phyloP scores from a whole-genome alignment of 2,113 vertebrate species.

The Leucopsar rothschildi region DNA sequence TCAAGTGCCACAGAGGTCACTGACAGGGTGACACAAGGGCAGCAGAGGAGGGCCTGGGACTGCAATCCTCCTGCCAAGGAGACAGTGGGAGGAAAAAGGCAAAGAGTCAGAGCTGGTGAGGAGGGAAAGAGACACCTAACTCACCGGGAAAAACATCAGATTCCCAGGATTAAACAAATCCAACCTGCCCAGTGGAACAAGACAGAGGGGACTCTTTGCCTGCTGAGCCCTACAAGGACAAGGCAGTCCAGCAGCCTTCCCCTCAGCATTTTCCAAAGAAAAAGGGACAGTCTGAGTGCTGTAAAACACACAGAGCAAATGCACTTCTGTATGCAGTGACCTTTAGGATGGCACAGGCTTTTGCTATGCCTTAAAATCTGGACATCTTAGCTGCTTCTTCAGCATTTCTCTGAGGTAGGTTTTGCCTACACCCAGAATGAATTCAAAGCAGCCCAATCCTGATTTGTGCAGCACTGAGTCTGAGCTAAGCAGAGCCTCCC shows the following conservation, averaged over 20 bases:
- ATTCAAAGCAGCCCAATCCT: background rate
- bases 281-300: background rate
- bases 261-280: background rate
- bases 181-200: background rate
- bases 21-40: background rate
- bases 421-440: background rate
- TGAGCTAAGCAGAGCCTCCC: background rate
- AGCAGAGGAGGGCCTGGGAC: background rate
- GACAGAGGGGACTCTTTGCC: background rate
- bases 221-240: background rate
- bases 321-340: background rate
- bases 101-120: background rate
- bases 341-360: background rate
- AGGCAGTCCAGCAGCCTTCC: background rate
- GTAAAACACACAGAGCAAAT: background rate
- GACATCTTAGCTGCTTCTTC: background rate
- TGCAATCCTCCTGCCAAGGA: background rate
- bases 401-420: background rate
- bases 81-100: background rate
- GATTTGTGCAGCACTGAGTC: background rate
- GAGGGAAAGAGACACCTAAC: background rate
- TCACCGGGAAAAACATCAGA: background rate
- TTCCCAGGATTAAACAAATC: background rate
- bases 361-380: background rate
- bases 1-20: background rate